Evolutionary conservation across 1,140 invertebrate genomes (phyloP).

Genomic region (Cataglyphis hispanica): DNA sequence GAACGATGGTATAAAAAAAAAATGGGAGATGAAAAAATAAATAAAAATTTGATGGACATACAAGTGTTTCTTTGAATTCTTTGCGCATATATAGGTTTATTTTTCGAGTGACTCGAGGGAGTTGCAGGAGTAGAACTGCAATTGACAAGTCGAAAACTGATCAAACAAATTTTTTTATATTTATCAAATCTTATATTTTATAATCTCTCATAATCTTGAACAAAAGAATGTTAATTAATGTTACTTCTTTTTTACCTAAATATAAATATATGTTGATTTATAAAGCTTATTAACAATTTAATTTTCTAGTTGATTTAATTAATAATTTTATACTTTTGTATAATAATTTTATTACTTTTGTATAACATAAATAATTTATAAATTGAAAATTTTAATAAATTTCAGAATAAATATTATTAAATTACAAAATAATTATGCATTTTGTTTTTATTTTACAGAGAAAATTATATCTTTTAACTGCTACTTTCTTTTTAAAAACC

Average conservation of each 20-base stretch:
- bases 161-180: not conserved
- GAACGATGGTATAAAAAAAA: not conserved
- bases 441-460: not conserved
- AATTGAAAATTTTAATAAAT: not conserved
- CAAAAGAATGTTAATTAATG: not conserved
- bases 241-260: not conserved
- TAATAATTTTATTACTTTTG: no score
- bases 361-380: not conserved
- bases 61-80: conserved; percentile 25
- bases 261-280: no score
- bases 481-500: no score
- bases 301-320: not conserved
- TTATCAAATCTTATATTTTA: not conserved
- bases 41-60: conserved; percentile 42
- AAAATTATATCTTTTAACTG: not conserved
- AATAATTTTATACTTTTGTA: not conserved
- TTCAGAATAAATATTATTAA: not conserved
- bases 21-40: conserved; percentile 1
- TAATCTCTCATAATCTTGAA: not conserved
- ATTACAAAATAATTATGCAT: not conserved
- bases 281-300: not conserved
- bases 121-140: not conserved
- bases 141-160: conserved; percentile 6
- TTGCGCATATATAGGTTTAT: conserved; percentile 14
- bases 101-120: not conserved